phyloP scores from a whole-genome alignment of 2,113 vertebrate genomes.

The Brevimyrus niger region DNA sequence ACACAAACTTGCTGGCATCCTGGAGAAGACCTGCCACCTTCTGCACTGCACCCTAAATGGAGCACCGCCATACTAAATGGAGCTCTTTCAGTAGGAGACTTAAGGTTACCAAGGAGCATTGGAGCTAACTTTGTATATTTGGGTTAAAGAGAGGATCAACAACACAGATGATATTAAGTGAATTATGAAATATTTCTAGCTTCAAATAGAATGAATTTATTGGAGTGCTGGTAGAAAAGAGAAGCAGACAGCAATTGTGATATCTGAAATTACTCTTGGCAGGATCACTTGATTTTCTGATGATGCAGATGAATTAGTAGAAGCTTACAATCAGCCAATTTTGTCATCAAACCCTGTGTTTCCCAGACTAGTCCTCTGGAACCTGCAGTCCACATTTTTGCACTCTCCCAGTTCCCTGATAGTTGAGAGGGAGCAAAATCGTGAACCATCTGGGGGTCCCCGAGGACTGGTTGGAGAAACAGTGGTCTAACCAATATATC shows the following conservation, averaged over 20 bases:
- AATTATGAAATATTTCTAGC: not conserved
- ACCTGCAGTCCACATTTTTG: too few relatives aligned
- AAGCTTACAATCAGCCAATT: not conserved
- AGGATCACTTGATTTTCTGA: not conserved
- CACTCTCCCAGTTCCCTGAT: too few relatives aligned
- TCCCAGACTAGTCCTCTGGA: too few relatives aligned
- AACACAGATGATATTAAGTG: not conserved
- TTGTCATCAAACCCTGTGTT: too few relatives aligned
- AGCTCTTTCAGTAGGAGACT: not conserved
- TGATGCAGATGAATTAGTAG: not conserved
- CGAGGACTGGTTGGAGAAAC: too few relatives aligned
- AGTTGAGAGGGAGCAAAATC: too few relatives aligned
- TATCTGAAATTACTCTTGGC: not conserved
- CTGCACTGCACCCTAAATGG: not conserved
- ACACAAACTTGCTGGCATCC: not conserved
- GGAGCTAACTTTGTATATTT: not conserved
- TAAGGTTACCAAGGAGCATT: not conserved
- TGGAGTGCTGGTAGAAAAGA: not conserved
- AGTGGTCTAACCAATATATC: not conserved
- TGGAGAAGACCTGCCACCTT: not conserved
- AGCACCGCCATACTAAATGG: too few relatives aligned
- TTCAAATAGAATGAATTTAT: not conserved
- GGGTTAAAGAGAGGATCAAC: not conserved
- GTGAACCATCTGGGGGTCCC: too few relatives aligned
- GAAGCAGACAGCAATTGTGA: not conserved